Conservation (phyloP, 1,140 invertebrate species). For the Ectropis grisescens region DNA sequence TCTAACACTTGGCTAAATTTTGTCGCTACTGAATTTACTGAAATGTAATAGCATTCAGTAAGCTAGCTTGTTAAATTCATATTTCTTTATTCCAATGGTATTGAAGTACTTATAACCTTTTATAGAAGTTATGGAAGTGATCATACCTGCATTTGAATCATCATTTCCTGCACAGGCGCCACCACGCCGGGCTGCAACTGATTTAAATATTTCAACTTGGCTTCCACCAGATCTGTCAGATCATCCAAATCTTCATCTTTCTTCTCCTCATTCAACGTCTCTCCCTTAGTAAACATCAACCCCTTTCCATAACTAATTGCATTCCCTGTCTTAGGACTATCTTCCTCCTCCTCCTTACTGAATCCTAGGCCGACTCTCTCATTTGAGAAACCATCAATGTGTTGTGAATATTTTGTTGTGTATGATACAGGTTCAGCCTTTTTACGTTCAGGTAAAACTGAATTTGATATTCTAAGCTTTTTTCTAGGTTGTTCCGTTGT, state of each 20-base stretch:
- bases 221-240: conserved; percentile 36
- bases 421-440: conserved; percentile 36
- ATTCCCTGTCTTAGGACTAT: conserved; percentile 40
- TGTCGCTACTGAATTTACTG: no score
- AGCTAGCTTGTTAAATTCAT: no score
- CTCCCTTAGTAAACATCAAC: conserved; percentile 53
- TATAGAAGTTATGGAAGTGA: no score
- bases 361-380: conserved; percentile 56
- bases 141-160: conserved; percentile 59
- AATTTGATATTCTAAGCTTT: conserved; percentile 50
- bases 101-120: no score
- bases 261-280: conserved; percentile 49
- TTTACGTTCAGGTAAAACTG: conserved; percentile 40
- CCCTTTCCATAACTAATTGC: conserved; percentile 50
- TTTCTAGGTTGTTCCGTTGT: conserved; percentile 32
- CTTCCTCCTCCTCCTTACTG: conserved; percentile 30
- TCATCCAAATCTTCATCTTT: conserved; percentile 47
- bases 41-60: no score
- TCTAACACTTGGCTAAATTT: no score
- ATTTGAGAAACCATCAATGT: conserved; percentile 48
- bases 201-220: conserved; percentile 48
- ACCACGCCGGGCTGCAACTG: conserved; percentile 35
- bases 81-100: no score
- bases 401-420: conserved; percentile 55
- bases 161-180: conserved; percentile 49